Conservation (phyloP, 2,113 vertebrate species). For the Hirundichthys speculiger region DNA sequence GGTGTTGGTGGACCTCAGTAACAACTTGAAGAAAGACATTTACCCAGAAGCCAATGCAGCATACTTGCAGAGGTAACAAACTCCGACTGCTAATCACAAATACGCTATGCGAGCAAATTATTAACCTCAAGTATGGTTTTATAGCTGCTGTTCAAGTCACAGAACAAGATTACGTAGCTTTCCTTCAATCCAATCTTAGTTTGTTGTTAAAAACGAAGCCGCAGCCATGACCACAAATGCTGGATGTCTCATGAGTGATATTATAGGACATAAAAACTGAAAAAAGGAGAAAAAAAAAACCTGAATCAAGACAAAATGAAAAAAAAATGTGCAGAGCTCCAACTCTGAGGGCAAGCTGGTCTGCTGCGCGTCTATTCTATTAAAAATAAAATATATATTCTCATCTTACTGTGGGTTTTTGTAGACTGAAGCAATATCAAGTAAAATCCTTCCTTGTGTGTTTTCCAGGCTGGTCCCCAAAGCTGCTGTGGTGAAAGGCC, state of each 20-base stretch:
- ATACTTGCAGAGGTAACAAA: slow-evolving; percentile 77
- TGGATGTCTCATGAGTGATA: too few species aligned
- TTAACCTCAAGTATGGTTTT: not conserved
- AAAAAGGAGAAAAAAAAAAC: too few species aligned
- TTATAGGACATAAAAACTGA: too few species aligned
- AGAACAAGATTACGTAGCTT: too few species aligned
- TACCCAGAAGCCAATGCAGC: slow-evolving; percentile 88
- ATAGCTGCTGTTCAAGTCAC: too few species aligned
- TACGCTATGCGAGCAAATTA: not conserved
- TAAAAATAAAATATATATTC: slow-evolving; percentile 33
- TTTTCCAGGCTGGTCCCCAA: slow-evolving; percentile 82
- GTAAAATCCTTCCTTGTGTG: slow-evolving; percentile 23
- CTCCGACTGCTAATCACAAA: not conserved
- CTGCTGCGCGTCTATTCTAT: slow-evolving; percentile 35
- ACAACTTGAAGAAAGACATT: slow-evolving; percentile 87
- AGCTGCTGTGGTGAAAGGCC: slow-evolving; percentile 88
- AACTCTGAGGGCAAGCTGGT: slow-evolving; percentile 18
- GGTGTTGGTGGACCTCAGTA: slow-evolving; percentile 90
- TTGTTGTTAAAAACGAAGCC: too few species aligned
- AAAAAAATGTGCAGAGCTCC: too few species aligned
- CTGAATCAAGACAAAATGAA: too few species aligned
- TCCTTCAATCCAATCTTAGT: too few species aligned
- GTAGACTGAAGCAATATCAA: slow-evolving; percentile 34
- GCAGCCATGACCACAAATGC: too few species aligned
- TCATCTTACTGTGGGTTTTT: slow-evolving; percentile 39